phyloP scores from a whole-genome alignment of 2,888 invertebrate genomes.

The Eustalomyia histrio region DNA sequence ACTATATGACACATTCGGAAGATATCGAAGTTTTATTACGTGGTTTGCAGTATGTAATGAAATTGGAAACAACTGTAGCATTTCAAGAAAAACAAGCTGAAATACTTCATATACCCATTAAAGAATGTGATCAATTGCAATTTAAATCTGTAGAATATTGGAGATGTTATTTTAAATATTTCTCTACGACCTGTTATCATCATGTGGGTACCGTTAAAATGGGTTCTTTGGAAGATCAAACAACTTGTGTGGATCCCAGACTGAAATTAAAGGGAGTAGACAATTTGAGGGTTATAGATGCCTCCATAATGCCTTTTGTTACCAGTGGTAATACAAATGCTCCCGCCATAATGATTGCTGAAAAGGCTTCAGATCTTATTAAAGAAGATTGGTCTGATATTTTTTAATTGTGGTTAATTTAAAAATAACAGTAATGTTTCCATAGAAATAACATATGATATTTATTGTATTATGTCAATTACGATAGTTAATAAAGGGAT shows the following conservation, averaged over 20 bases:
- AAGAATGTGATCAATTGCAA: slow-evolving; percentile 69
- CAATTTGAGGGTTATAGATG: slow-evolving; percentile 85
- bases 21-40: slow-evolving; percentile 81
- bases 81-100: slow-evolving; percentile 75
- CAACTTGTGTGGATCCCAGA: slow-evolving; percentile 84
- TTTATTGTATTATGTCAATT: too few relatives aligned
- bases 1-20: slow-evolving; percentile 82
- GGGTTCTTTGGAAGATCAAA: slow-evolving; percentile 82
- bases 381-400: slow-evolving; percentile 67
- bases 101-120: slow-evolving; percentile 67
- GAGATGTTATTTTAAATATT: slow-evolving; percentile 84
- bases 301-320: slow-evolving; percentile 87
- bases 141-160: slow-evolving; percentile 81
- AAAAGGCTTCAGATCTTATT: slow-evolving; percentile 85
- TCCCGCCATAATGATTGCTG: slow-evolving; percentile 91
- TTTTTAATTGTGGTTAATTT: too few relatives aligned
- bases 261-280: slow-evolving; percentile 83
- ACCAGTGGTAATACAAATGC: slow-evolving; percentile 91
- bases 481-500: too few relatives aligned
- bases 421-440: too few relatives aligned
- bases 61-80: slow-evolving; percentile 78
- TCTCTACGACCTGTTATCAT: slow-evolving; percentile 84
- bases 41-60: slow-evolving; percentile 75
- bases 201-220: slow-evolving; percentile 86
- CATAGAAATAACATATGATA: too few relatives aligned